These are phyloP conservation scores for Sinosuthora webbiana DNA, from an alignment of 2,113 vertebrate species.

Conservation along the genomic window DNA sequence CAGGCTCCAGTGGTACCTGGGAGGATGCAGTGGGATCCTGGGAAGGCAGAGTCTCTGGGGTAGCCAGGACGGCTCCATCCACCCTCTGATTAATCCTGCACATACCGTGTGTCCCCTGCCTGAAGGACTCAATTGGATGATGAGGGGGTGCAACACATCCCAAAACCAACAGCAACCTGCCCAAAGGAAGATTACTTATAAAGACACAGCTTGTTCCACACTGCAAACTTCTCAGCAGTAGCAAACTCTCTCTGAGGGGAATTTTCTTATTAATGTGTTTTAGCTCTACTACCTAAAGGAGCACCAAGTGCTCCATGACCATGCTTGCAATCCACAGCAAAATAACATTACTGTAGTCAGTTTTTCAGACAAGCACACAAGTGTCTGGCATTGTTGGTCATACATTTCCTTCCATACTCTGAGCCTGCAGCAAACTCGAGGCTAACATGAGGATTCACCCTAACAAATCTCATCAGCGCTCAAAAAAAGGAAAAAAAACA, in stretches of 20 bases:
- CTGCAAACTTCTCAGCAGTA: not conserved
- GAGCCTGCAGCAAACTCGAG: not conserved
- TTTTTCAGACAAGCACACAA: not conserved
- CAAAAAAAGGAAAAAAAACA: not conserved
- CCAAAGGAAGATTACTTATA: not conserved
- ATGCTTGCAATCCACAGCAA: not conserved
- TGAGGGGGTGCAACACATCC: rapidly evolving
- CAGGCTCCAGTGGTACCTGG: not conserved
- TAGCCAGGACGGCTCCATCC: rapidly evolving
- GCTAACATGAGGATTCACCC: not conserved
- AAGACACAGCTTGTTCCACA: not conserved
- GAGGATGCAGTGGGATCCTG: rapidly evolving
- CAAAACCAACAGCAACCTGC: not conserved
- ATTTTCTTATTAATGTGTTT: not conserved
- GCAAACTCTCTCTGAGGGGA: not conserved
- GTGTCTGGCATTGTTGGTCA: not conserved
- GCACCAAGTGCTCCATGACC: not conserved
- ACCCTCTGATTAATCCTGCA: not conserved
- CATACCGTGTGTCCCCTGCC: rapidly evolving
- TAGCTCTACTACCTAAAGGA: not conserved
- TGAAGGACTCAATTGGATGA: rapidly evolving
- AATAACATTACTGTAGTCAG: not conserved
- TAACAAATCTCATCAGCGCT: not conserved
- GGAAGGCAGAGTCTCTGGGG: not conserved
- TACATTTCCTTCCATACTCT: not conserved